These are phyloP conservation scores for Ryuthela nishihirai DNA, from an alignment of 2,888 invertebrate species.

Conservation along the genomic window DNA sequence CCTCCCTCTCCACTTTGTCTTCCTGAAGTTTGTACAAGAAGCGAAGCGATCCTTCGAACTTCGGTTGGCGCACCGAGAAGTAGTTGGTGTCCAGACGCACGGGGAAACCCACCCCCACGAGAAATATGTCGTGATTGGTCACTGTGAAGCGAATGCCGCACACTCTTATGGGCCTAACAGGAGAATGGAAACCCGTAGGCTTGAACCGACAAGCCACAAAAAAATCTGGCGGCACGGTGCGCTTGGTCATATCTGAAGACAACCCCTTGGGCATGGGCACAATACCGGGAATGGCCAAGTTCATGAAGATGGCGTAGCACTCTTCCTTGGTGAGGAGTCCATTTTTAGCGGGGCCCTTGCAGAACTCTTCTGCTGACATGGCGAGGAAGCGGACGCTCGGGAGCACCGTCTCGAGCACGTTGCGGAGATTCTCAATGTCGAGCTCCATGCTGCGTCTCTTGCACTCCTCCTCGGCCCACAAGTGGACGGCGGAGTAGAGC, in stretches of 20 bases:
- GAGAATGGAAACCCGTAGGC: conserved; percentile 41
- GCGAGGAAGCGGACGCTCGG: conserved; percentile 41
- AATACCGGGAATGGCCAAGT: conserved; percentile 43
- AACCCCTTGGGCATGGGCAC: conserved; percentile 41
- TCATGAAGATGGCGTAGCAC: conserved; percentile 43
- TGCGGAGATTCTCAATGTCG: conserved; percentile 33
- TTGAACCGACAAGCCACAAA: conserved; percentile 40
- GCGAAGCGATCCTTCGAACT: conserved; percentile 43
- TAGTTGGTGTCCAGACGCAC: conserved; percentile 41
- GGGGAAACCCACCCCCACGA: conserved; percentile 42
- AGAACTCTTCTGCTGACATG: conserved; percentile 43
- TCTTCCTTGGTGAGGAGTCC: conserved; percentile 42
- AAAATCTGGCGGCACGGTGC: conserved; percentile 31
- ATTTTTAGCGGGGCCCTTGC: conserved; percentile 36
- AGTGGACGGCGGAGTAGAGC: conserved; percentile 41
- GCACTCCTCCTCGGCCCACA: conserved; percentile 43
- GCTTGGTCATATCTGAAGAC: conserved; percentile 28
- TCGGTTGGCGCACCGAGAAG: conserved; percentile 33
- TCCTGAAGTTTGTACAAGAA: conserved; percentile 41
- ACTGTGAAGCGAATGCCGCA: conserved; percentile 42
- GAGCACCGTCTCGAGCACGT: conserved; percentile 35
- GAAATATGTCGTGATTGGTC: conserved; percentile 41
- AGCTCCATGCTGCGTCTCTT: conserved; percentile 39
- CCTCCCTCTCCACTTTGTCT: conserved; percentile 37
- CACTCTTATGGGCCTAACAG: conserved; percentile 36